These are phyloP conservation scores for Oreochromis niloticus DNA, from an alignment of 2,113 vertebrate species.

Conservation along the genomic window DNA sequence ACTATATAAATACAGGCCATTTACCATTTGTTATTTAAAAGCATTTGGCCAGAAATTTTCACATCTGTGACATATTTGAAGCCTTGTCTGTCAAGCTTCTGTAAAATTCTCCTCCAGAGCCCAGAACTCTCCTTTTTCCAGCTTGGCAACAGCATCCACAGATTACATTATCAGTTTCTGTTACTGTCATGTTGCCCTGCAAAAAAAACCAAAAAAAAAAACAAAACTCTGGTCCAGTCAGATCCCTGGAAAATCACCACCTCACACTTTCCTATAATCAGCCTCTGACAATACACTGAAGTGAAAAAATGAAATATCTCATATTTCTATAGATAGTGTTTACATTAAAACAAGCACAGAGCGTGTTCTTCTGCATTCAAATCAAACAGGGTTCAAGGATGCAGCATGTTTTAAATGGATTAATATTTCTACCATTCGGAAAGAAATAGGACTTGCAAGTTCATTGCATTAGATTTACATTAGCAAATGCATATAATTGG, in stretches of 20 bases:
- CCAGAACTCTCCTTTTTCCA: background rate
- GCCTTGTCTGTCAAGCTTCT: background rate
- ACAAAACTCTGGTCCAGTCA: background rate
- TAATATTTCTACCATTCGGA: background rate
- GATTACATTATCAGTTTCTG: background rate
- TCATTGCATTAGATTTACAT: background rate
- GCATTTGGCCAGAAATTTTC: background rate
- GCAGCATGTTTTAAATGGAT: background rate
- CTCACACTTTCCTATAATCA: background rate
- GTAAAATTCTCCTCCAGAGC: background rate
- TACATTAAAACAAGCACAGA: background rate
- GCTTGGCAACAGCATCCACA: background rate
- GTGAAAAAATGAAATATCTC: background rate
- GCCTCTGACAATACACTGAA: background rate
- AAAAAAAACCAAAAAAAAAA: background rate
- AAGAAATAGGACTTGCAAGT: background rate
- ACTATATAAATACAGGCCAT: too few species aligned
- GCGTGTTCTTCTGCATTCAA: background rate
- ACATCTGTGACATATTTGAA: background rate
- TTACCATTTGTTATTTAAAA: background rate
- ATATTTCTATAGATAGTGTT: background rate
- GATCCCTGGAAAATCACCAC: background rate
- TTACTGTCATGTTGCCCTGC: background rate
- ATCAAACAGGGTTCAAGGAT: background rate
- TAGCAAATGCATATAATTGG: conserved; percentile 12